Evolutionary conservation across 1,140 invertebrate genomes (phyloP).

Genomic region (Delia radicum): DNA sequence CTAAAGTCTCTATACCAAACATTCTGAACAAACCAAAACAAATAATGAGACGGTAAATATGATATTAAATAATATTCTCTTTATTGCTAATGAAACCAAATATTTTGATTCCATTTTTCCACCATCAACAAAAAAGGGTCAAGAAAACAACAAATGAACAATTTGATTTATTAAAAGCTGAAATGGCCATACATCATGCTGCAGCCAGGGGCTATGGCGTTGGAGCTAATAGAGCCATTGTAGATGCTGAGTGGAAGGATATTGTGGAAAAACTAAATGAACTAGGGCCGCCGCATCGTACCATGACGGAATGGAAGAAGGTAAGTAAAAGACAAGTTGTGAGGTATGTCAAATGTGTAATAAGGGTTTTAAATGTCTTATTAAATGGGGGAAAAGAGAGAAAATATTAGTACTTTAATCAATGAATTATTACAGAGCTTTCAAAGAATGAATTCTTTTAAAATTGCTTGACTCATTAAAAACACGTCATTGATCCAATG

Average conservation of each 20-base stretch:
- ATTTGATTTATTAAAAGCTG: neutral
- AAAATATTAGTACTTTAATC: no score
- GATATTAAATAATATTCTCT: neutral
- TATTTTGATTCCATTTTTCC: neutral
- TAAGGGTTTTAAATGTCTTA: no score
- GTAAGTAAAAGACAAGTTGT: neutral
- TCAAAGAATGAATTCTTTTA: no score
- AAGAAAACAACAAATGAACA: constrained; percentile 6
- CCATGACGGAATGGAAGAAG: neutral
- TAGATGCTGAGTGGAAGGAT: neutral
- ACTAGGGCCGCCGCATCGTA: neutral
- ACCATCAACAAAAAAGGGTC: neutral
- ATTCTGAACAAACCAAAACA: neutral
- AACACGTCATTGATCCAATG: no score
- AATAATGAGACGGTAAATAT: neutral
- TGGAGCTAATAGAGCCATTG: neutral
- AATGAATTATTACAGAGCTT: no score
- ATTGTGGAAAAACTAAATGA: constrained; percentile 10
- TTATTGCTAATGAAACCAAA: neutral
- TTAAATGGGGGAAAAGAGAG: neutral
- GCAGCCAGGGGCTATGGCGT: neutral
- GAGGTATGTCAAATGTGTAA: no score
- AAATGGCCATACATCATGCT: neutral
- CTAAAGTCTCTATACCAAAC: neutral
- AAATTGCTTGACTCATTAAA: no score